Base-by-base conservation (phyloP, 2,113 vertebrate genomes). In the Drymodes brunneopygia region DNA sequence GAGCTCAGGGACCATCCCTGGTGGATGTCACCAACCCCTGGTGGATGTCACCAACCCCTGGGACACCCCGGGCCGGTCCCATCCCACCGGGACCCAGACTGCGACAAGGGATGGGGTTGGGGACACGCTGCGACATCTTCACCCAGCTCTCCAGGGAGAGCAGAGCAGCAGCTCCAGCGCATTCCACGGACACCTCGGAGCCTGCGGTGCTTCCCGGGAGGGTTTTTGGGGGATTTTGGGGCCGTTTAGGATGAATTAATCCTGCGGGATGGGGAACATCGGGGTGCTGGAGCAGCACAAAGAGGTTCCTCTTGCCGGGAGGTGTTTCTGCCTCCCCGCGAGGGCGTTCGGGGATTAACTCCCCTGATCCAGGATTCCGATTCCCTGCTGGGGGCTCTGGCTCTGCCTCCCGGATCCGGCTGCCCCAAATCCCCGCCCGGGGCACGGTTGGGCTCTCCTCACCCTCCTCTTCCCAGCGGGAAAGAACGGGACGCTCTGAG, bases 191-290 rank as follows among this genome's bases (percentile, higher is more conserved):
- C 29, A 18, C 51, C 27, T 4, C 0, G 22, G n/a, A 47, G 23
- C 40, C n/a, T 13, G 1, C 1, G 31, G 57, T 25, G 57, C 81
- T 62, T 51, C 58, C 58, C 50, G 2, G 50, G 50, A 8, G 42
- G 18, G 1, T 19, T 61, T 65, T 21, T 3, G 5, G 51, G 44
- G 25, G 2, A 18, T 64, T 84, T 38, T 38, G 40, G 69, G 29
- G 12, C 23, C 23, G 0, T 61, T 71, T 44, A 6, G 69, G 50
- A n/a, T 15, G 9, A n/a, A 24, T 58, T 2, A 5, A 25, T 2
- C 25, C 4, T 0, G 4, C 9, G 51, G 42, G 42, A 35, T 2
- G 35, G 10, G 35, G 50, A 48, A 31, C 0, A 15, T 11, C 2
- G 2, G 27, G 3, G 5, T 20, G 38, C 4, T 7, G 24, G 18